A percentile compares a stretch with the other conserved stretches of the same genome.
Evolutionary conservation across 2,797 vertebrate species (phyloP).

Genomic region (Sebastes oblongus): DNA sequence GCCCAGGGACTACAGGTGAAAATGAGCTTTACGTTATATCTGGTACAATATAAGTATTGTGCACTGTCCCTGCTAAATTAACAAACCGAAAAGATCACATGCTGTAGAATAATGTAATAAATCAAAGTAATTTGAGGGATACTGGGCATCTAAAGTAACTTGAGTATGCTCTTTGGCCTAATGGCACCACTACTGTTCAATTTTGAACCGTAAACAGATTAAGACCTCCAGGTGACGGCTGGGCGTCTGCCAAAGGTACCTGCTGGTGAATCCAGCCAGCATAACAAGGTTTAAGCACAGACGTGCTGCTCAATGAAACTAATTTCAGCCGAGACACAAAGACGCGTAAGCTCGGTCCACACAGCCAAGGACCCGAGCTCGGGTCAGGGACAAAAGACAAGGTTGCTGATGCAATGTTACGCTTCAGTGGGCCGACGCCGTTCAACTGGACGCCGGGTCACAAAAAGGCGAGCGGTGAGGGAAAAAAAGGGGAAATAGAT

Average conservation of each 20-base stretch:
- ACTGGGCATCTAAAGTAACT: neutral
- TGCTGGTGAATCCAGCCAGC: neutral
- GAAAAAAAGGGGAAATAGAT: conserved; percentile 41
- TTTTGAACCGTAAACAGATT: neutral
- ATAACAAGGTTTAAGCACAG: conserved; percentile 27
- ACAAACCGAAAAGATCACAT: too few relatives aligned
- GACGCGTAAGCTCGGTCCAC: neutral
- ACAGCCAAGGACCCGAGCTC: conserved; percentile 5
- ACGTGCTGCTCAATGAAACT: conserved; percentile 26
- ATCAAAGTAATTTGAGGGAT: too few relatives aligned
- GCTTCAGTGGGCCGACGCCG: conserved; percentile 45
- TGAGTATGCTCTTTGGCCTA: neutral
- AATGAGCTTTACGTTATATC: too few relatives aligned
- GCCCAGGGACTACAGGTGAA: too few relatives aligned
- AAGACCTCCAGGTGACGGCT: neutral
- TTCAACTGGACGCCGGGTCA: conserved; percentile 51
- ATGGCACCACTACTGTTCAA: neutral
- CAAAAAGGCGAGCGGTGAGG: conserved; percentile 31
- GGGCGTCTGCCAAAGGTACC: neutral
- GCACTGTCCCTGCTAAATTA: too few relatives aligned
- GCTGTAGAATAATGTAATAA: too few relatives aligned
- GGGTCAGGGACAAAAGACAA: conserved; percentile 28
- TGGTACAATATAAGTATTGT: too few relatives aligned
- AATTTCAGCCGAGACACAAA: conserved; percentile 30
- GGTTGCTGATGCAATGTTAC: conserved; percentile 61